A percentile compares a stretch with the other conserved stretches of the same genome.
These are phyloP conservation scores for Chitala chitala DNA, from an alignment of 2,113 vertebrate genomes.

Conservation along the genomic window DNA sequence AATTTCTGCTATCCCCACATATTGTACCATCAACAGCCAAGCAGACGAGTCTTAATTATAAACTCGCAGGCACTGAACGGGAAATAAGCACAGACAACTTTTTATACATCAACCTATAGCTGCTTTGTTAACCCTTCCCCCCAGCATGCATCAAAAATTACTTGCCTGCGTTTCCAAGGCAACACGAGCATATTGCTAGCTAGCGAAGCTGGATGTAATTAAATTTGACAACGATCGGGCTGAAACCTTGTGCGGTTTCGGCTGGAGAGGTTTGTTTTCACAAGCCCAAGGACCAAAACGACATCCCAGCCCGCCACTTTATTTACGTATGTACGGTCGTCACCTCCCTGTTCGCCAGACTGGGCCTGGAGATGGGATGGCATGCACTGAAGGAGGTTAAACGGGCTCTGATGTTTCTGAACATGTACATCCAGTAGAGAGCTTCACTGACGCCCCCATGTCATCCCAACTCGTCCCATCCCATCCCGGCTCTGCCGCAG, in stretches of 20 bases:
- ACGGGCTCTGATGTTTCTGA: too few species aligned
- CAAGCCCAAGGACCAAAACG: not conserved
- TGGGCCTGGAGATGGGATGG: too few species aligned
- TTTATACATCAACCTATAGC: not conserved
- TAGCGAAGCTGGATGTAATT: conserved; percentile 14
- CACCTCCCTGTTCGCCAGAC: too few species aligned
- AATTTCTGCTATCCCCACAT: not conserved
- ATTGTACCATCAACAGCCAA: not conserved
- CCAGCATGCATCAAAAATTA: conserved; percentile 51
- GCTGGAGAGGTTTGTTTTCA: not conserved
- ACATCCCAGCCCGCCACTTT: not conserved
- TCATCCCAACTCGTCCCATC: too few species aligned
- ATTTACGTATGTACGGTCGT: not conserved
- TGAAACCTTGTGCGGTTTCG: not conserved
- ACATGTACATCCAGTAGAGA: too few species aligned
- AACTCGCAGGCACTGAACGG: not conserved
- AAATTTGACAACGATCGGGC: conserved; percentile 34
- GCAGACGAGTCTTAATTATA: not conserved
- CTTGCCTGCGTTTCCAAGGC: conserved; percentile 52
- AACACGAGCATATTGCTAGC: conserved; percentile 52
- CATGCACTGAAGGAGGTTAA: too few species aligned
- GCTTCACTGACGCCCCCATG: too few species aligned
- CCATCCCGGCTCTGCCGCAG: too few species aligned
- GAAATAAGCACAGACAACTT: not conserved
- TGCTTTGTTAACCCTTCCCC: conserved; percentile 31